Evolutionary conservation across 1,140 invertebrate genomes (phyloP).

Genomic region (Dryas iulia): DNA sequence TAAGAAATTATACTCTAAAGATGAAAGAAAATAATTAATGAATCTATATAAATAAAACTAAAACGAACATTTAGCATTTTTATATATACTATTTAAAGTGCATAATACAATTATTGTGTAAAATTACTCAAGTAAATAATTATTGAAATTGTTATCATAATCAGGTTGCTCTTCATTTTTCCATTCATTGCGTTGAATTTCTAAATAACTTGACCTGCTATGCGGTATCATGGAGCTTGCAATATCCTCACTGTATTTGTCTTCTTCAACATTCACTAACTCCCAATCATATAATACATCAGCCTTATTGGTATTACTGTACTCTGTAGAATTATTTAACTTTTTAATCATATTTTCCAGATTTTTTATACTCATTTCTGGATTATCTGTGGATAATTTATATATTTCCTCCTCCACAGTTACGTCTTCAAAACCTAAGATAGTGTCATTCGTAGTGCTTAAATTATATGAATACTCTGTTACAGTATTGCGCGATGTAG

Average conservation of each 20-base stretch:
- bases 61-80: background rate
- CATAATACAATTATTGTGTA: background rate
- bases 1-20: background rate
- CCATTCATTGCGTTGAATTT: conserved; percentile 56
- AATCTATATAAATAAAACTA: background rate
- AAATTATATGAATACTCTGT: background rate
- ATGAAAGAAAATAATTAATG: background rate
- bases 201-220: conserved; percentile 51
- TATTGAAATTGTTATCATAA: conserved; percentile 45
- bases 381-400: background rate
- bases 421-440: background rate
- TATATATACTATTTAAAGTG: background rate
- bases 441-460: background rate
- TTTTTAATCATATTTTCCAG: background rate
- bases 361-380: background rate
- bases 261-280: conserved; percentile 30
- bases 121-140: conserved; percentile 40
- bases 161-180: conserved; percentile 46
- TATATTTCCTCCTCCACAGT: background rate
- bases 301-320: conserved; percentile 9
- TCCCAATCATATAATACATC: conserved; percentile 33
- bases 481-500: background rate
- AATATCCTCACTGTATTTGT: conserved; percentile 16
- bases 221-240: conserved; percentile 48
- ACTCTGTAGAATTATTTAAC: conserved; percentile 24